Percentiles rank a stretch among this genome's conserved stretches.
phyloP scores from a whole-genome alignment of 2,113 vertebrate genomes.

The Chionodraco myersi region DNA sequence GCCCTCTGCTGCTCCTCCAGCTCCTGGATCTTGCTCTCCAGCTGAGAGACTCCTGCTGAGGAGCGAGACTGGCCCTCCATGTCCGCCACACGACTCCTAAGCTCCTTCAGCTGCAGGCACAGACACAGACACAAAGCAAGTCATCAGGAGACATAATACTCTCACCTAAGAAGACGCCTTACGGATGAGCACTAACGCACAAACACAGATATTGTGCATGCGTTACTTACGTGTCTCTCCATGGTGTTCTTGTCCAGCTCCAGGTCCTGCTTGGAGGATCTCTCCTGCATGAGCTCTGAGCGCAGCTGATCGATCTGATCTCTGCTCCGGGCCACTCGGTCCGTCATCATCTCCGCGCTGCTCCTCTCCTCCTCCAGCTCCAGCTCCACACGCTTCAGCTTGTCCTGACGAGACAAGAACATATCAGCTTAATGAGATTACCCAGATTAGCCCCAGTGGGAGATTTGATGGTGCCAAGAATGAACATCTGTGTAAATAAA shows the following conservation, averaged over 20 bases:
- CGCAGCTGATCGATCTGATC: constrained; percentile 96
- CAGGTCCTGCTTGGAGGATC: constrained; percentile 91
- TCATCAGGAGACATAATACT: neutral
- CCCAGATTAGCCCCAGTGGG: neutral
- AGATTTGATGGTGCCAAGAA: neutral
- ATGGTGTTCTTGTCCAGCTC: constrained; percentile 94
- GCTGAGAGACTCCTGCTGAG: constrained; percentile 85
- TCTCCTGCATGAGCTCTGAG: constrained; percentile 93
- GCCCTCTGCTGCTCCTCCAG: constrained; percentile 88
- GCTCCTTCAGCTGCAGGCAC: constrained; percentile 89
- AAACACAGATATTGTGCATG: neutral
- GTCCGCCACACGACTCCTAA: constrained; percentile 88
- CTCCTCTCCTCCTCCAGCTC: constrained; percentile 93
- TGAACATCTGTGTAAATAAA: neutral
- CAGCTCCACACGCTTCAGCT: constrained; percentile 87
- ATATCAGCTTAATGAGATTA: neutral
- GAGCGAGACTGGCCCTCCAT: constrained; percentile 90
- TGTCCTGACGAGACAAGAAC: constrained; percentile 81
- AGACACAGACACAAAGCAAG: constrained; percentile 8
- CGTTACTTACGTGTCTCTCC: constrained; percentile 89
- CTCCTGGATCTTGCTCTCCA: constrained; percentile 89
- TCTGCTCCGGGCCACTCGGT: constrained; percentile 87
- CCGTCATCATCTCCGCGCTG: constrained; percentile 89
- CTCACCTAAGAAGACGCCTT: neutral
- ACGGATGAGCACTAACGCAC: neutral